A percentile compares a stretch with the other conserved stretches of the same genome.
These are phyloP conservation scores for Actinia tenebrosa DNA, from an alignment of 64 coral and sea anemone genomes.

Conservation along the genomic window DNA sequence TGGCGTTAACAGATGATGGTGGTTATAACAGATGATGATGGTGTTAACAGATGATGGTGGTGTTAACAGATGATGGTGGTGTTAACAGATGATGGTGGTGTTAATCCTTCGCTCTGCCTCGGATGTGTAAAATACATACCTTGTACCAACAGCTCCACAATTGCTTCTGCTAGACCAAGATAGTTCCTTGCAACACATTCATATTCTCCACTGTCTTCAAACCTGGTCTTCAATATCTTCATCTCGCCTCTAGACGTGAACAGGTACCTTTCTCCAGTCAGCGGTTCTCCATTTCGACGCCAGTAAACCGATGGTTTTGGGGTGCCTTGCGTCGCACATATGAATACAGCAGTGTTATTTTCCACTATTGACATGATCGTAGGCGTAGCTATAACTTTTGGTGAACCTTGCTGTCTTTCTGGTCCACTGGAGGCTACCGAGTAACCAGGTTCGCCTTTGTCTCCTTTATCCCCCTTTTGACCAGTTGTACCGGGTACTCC, in stretches of 20 bases:
- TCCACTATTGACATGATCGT: constrained; percentile 42
- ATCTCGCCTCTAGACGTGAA: constrained; percentile 22
- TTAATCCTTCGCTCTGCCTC: too few species aligned
- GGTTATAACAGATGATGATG: not conserved
- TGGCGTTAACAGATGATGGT: not conserved
- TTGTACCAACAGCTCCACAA: constrained; percentile 38
- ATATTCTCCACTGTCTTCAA: constrained; percentile 45
- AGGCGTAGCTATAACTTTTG: constrained; percentile 24
- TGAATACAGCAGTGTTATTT: constrained; percentile 41
- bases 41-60: not conserved
- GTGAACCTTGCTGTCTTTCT: not conserved
- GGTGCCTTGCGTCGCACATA: constrained; percentile 32
- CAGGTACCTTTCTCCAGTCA: not conserved
- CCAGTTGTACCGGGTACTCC: constrained; percentile 21
- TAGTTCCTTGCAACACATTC: constrained; percentile 44
- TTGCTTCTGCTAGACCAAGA: constrained; percentile 20
- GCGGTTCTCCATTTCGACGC: constrained; percentile 19
- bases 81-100: not conserved
- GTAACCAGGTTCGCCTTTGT: constrained; percentile 38
- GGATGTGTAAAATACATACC: not conserved
- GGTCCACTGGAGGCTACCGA: not conserved
- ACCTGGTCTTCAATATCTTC: constrained; percentile 21
- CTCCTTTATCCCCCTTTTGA: constrained; percentile 25
- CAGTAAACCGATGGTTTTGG: constrained; percentile 28
- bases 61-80: not conserved